A percentile compares a stretch with the other conserved stretches of the same genome.
Conservation (phyloP, 2,797 vertebrate genomes). For the Distichodus sexfasciatus region DNA sequence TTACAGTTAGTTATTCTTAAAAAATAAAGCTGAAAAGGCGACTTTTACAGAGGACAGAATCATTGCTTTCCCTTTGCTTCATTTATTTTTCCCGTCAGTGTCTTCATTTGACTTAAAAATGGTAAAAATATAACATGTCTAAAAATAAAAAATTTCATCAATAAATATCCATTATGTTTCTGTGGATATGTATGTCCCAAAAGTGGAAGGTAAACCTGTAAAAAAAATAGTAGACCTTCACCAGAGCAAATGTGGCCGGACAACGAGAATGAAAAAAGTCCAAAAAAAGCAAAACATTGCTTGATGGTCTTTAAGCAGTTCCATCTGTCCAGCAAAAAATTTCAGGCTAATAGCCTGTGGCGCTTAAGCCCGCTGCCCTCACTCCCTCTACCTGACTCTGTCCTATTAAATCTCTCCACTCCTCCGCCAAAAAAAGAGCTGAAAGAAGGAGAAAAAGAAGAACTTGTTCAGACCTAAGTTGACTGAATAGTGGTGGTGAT, state of each 20-base stretch:
- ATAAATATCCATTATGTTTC: conserved; percentile 15
- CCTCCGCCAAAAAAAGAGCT: conserved; percentile 68
- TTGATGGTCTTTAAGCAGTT: conserved; percentile 96
- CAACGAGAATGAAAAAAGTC: conserved; percentile 62
- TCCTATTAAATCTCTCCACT: conserved; percentile 92
- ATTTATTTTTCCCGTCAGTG: not conserved
- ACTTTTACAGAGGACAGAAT: not conserved
- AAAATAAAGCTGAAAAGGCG: too few species aligned
- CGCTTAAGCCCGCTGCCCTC: conserved; percentile 76
- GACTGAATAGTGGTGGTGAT: conserved; percentile 33
- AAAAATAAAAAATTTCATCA: not conserved
- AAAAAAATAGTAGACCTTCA: conserved; percentile 52
- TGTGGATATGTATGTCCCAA: conserved; percentile 28
- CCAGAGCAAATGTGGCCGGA: conserved; percentile 41
- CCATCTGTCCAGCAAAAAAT: conserved; percentile 95
- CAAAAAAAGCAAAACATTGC: conserved; percentile 77
- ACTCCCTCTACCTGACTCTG: conserved; percentile 92
- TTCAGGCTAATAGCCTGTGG: conserved; percentile 93
- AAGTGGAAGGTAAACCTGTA: conserved; percentile 57
- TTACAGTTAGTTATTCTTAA: too few species aligned
- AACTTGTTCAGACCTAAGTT: conserved; percentile 58
- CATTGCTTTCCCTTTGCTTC: not conserved
- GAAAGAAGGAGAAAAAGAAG: conserved; percentile 60
- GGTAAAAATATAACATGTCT: not conserved
- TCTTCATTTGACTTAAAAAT: not conserved